phyloP scores from a whole-genome alignment of 2,797 vertebrate genomes.

The Anisognathus igniventris region DNA sequence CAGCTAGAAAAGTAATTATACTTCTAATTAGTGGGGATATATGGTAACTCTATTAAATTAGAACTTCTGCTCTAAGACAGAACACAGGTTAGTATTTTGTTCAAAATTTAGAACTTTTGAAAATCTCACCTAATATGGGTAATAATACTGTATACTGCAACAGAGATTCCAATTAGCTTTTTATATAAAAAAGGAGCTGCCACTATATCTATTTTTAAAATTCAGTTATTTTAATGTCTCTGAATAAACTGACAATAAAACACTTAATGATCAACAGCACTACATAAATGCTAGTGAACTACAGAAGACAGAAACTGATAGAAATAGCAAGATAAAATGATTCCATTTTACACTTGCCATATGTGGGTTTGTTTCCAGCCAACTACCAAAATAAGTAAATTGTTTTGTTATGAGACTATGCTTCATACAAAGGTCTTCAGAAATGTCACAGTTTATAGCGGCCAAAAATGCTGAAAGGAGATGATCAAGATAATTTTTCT shows the following conservation, averaged over 20 bases:
- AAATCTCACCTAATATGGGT: neutral
- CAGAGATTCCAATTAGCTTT: neutral
- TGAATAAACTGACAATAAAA: conserved; percentile 14
- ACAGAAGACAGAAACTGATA: conserved; percentile 7
- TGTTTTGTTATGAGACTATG: neutral
- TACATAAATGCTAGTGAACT: neutral
- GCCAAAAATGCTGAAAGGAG: conserved; percentile 5
- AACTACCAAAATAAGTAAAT: conserved; percentile 21
- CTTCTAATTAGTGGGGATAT: neutral
- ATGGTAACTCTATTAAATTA: neutral
- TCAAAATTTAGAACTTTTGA: neutral
- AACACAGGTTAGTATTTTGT: neutral
- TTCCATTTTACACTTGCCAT: conserved; percentile 8
- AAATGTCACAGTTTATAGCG: neutral
- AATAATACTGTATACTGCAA: neutral
- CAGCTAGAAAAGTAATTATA: neutral
- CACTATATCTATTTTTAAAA: conserved; percentile 3
- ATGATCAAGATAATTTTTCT: neutral
- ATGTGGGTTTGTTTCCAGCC: neutral
- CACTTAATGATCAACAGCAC: conserved; percentile 6
- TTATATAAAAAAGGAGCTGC: neutral
- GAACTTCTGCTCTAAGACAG: neutral
- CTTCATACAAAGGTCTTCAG: conserved; percentile 1
- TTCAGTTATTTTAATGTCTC: neutral
- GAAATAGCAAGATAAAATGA: conserved; percentile 16